A percentile compares a stretch with the other conserved stretches of the same genome.
These are phyloP conservation scores for Phoebastria nigripes DNA, from an alignment of 2,797 vertebrate genomes.

Conservation along the genomic window DNA sequence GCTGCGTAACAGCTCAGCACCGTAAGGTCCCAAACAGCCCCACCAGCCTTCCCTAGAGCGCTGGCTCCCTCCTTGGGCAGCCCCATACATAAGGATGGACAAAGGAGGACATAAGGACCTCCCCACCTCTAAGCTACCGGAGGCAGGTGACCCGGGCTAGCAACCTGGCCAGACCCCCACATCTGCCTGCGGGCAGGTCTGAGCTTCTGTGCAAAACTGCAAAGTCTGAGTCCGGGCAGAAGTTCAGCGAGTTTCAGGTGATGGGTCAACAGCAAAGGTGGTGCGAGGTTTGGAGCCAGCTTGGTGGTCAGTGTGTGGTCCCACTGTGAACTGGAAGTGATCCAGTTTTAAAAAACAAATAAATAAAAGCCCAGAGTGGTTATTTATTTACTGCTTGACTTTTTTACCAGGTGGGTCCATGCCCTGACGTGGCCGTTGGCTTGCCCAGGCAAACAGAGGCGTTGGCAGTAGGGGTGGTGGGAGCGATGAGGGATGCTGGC, in stretches of 20 bases:
- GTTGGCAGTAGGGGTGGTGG: not conserved
- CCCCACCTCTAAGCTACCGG: not conserved
- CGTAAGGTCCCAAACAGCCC: not conserved
- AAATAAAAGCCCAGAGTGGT: not conserved
- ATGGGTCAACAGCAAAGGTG: not conserved
- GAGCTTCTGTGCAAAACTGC: not conserved
- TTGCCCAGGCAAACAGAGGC: not conserved
- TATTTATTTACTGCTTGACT: not conserved
- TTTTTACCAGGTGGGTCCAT: not conserved
- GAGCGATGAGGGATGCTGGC: not conserved
- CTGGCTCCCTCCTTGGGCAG: not conserved
- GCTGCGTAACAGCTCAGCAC: rapidly evolving
- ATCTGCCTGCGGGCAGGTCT: not conserved
- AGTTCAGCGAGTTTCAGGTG: not conserved
- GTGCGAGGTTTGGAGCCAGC: not conserved
- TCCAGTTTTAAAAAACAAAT: not conserved
- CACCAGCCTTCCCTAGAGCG: not conserved
- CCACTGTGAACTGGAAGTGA: not conserved
- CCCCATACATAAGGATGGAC: not conserved
- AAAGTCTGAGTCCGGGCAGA: not conserved
- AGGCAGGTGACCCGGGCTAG: not conserved
- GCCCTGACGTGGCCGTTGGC: not conserved
- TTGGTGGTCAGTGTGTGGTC: not conserved
- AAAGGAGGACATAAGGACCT: not conserved
- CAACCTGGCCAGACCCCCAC: not conserved